Evolutionary conservation across 2,113 vertebrate species (phyloP).

Genomic region (Microtus ochrogaster): DNA sequence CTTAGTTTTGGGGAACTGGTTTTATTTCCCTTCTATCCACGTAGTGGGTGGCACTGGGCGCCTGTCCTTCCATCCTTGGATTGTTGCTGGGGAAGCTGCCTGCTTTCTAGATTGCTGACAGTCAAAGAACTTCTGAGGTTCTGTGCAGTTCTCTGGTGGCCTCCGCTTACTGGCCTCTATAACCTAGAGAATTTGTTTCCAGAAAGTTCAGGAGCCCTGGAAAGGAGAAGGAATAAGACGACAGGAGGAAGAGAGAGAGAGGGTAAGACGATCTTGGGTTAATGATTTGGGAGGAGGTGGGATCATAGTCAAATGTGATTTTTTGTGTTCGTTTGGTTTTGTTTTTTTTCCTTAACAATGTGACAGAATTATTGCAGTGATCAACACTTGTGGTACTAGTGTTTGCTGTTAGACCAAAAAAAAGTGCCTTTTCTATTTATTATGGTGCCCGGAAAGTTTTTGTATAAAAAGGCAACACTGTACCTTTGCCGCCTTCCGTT

Average conservation of each 20-base stretch:
- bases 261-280: conserved; percentile 77
- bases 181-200: conserved; percentile 79
- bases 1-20: conserved; percentile 47
- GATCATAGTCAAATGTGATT: conserved; percentile 30
- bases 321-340: not conserved
- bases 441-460: conserved; percentile 22
- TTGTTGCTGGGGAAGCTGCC: not conserved
- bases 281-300: conserved; percentile 46
- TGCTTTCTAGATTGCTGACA: conserved; percentile 50
- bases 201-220: conserved; percentile 84
- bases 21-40: conserved; percentile 15
- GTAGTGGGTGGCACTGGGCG: conserved; percentile 6
- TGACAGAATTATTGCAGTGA: conserved; percentile 27
- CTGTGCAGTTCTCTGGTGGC: conserved; percentile 29
- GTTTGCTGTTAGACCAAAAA: conserved; percentile 3
- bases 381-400: not conserved
- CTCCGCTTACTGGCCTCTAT: conserved; percentile 53
- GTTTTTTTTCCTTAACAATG: not conserved
- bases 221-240: conserved; percentile 81
- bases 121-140: conserved; percentile 58
- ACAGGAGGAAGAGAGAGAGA: conserved; percentile 84
- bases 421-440: not conserved
- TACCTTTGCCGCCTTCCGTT: not conserved
- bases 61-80: conserved; percentile 21
- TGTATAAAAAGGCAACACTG: conserved; percentile 24